phyloP scores from a whole-genome alignment of 2,888 invertebrate species.

The Epinotia brunnichana region DNA sequence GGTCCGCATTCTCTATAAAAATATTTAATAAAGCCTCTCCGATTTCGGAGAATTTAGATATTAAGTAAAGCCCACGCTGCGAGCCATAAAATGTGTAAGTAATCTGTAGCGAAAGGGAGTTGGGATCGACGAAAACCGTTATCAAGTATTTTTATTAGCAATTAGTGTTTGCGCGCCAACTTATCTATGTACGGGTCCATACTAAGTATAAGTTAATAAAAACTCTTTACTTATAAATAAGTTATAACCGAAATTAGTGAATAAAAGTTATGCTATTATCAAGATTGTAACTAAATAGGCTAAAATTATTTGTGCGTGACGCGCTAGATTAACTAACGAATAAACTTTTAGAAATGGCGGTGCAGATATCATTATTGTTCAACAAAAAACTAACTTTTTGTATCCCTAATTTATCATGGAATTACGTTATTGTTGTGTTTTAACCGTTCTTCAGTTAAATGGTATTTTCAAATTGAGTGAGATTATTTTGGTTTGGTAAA shows the following conservation, averaged over 20 bases:
- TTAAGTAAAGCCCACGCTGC: slow-evolving; percentile 38
- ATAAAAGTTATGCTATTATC: slow-evolving; percentile 7
- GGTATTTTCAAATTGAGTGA: neutral
- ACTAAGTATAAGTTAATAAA: neutral
- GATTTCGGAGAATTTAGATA: slow-evolving; percentile 35
- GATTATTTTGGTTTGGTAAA: neutral
- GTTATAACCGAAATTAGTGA: slow-evolving; percentile 10
- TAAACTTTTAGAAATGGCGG: slow-evolving; percentile 28
- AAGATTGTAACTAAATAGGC: slow-evolving; percentile 20
- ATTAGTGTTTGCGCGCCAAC: neutral
- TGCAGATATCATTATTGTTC: slow-evolving; percentile 14
- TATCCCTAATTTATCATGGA: slow-evolving; percentile 29
- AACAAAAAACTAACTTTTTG: neutral
- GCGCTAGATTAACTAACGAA: slow-evolving; percentile 34
- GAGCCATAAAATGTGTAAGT: slow-evolving; percentile 33
- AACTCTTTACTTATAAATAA: neutral
- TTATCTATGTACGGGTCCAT: neutral
- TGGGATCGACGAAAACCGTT: slow-evolving; percentile 13
- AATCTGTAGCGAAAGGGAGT: slow-evolving; percentile 24
- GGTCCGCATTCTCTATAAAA: slow-evolving; percentile 37
- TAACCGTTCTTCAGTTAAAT: neutral
- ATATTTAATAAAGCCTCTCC: slow-evolving; percentile 31
- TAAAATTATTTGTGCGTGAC: slow-evolving; percentile 38
- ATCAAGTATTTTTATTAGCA: slow-evolving; percentile 10
- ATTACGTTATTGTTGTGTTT: slow-evolving; percentile 1